These are phyloP conservation scores for Xenus cinereus DNA, from an alignment of 2,113 vertebrate species.

Conservation along the genomic window DNA sequence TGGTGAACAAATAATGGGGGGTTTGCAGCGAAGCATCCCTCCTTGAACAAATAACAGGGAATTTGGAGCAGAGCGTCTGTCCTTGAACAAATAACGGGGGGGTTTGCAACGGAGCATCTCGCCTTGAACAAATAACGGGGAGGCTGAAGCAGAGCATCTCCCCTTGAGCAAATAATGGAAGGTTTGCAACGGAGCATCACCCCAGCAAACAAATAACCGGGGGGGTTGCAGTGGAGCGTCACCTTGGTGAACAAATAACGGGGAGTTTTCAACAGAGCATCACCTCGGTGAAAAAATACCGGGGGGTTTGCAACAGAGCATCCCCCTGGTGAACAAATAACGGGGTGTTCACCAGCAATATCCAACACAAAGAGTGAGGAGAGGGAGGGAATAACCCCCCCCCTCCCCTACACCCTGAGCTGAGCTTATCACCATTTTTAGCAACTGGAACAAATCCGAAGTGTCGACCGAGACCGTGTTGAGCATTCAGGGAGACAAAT, in stretches of 20 bases:
- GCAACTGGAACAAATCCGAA: constrained; percentile 66
- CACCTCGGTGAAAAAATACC: neutral
- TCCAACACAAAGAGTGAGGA: rapidly evolving
- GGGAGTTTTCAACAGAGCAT: neutral
- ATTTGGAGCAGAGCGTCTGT: neutral
- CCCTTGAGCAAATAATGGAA: neutral
- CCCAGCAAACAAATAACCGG: too few relatives aligned
- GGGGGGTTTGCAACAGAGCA: neutral
- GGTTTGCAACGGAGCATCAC: neutral
- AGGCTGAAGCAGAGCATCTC: neutral
- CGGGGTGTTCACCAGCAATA: neutral
- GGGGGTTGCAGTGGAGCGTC: too few relatives aligned
- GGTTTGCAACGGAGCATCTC: neutral
- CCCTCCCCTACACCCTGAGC: neutral
- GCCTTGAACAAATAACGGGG: neutral
- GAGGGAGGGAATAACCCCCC: neutral
- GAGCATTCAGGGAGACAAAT: constrained; percentile 28
- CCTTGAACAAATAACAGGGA: neutral
- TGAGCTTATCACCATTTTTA: neutral
- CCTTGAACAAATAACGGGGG: neutral
- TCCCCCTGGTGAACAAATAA: neutral
- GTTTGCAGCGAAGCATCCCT: neutral
- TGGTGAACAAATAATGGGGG: rapidly evolving
- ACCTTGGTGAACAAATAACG: rapidly evolving
- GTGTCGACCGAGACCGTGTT: constrained; percentile 24